phyloP scores from a whole-genome alignment of 2,797 vertebrate species.

The Mormyrus hasselquistii region DNA sequence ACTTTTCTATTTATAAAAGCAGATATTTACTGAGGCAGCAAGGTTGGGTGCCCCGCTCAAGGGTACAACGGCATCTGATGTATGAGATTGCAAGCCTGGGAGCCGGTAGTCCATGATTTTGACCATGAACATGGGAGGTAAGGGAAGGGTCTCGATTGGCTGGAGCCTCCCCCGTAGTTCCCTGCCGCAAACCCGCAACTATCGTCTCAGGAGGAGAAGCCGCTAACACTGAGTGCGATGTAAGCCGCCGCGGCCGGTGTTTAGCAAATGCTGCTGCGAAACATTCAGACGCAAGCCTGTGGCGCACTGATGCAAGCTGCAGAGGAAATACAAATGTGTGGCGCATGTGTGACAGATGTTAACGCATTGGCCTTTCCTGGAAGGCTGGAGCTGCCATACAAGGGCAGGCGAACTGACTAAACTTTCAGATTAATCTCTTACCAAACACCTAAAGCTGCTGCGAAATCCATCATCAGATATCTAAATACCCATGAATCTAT shows the following conservation, averaged over 20 bases:
- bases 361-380: neutral
- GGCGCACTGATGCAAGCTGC: neutral
- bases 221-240: neutral
- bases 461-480: neutral
- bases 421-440: slow-evolving; percentile 5
- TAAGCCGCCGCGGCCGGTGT: neutral
- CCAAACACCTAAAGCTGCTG: neutral
- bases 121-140: neutral
- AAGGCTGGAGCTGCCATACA: neutral
- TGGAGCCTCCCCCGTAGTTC: neutral
- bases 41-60: neutral
- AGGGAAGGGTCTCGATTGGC: neutral
- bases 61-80: neutral
- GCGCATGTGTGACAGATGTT: neutral
- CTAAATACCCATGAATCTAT: neutral
- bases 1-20: slow-evolving; percentile 12
- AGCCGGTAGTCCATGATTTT: neutral
- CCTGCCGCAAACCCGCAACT: neutral
- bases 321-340: neutral
- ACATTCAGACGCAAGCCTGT: neutral
- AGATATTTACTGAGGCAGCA: slow-evolving; percentile 13
- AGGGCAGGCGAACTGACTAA: neutral
- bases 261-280: neutral
- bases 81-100: neutral
- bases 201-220: neutral